Evolutionary conservation across 2,888 invertebrate genomes (phyloP).

Genomic region (Craniophora ligustri): DNA sequence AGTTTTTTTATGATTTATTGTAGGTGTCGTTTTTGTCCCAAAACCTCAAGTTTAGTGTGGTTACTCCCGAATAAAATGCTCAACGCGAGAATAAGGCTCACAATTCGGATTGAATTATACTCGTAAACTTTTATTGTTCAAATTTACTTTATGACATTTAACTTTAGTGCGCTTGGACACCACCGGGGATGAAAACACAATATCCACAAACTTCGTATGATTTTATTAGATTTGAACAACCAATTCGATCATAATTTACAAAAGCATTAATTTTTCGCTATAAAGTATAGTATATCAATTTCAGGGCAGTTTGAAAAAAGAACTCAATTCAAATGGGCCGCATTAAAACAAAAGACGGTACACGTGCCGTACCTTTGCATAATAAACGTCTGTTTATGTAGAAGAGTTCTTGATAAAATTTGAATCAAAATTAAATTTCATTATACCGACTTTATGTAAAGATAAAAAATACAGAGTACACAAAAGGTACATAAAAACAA

Average conservation of each 20-base stretch:
- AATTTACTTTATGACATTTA: slow-evolving; percentile 36
- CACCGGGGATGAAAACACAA: slow-evolving; percentile 32
- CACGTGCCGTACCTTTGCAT: no score
- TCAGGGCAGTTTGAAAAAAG: no score
- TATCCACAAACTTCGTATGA: slow-evolving; percentile 19
- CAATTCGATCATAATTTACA: slow-evolving; percentile 4
- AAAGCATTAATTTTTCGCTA: not conserved
- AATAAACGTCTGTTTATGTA: not conserved
- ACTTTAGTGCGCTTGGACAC: slow-evolving; percentile 36
- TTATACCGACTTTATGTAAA: no score
- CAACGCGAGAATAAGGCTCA: slow-evolving; percentile 31
- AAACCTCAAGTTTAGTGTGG: not conserved
- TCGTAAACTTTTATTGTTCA: slow-evolving; percentile 41
- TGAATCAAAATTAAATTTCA: not conserved
- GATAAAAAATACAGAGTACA: no score
- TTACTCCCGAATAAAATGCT: slow-evolving; percentile 28
- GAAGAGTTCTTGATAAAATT: not conserved
- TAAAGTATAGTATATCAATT: not conserved
- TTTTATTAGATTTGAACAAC: slow-evolving; percentile 25
- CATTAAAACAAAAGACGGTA: no score
- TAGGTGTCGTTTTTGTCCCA: not conserved
- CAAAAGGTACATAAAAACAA: no score
- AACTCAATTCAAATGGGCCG: no score
- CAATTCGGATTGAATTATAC: slow-evolving; percentile 37
- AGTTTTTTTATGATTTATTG: not conserved